Evolutionary conservation across 2,113 vertebrate genomes (phyloP), one percentile per base, ranked within the genome.

Genomic region (Prinia subflava): DNA sequence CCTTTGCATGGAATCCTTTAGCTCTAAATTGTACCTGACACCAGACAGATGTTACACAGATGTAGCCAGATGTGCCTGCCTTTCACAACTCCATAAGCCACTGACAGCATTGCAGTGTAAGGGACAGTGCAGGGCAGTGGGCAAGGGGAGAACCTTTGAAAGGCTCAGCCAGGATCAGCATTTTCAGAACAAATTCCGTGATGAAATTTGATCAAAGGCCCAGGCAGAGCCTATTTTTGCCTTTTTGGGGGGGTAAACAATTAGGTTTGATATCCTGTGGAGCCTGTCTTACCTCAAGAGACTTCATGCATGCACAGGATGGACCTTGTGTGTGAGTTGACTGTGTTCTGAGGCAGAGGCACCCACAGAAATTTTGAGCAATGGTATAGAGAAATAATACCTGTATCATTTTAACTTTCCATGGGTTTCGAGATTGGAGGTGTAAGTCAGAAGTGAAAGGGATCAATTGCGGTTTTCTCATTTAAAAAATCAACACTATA

Each of bases 1-100:
- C 64, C 60, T 87, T 74, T 87, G 35, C 13, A 2, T 87, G 57
- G 62, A 84, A 77, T 89, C 56, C 35, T 92, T 92, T 84, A 0
- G 0, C 67, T 75, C 52, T 91, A 96, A 95, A 96, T 96, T 4
- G n/a, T 78, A 92, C 67, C 64, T 91, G 95, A 95, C 94, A 85
- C 65, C 4, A 42, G 75, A n/a, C 94, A 97, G 95, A 96, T 96
- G 96, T 95, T 96, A 37, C 63, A 28, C 19, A 81, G 78, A 47
- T 47, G 33, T 12, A 81, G 69, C 55, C 94, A 96, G 96, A 92
- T 96, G 91, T 92, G 77, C 53, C 59, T 1, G 2, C 67, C 44
- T 95, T 70, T 73, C 90, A 53, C 64, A 83, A 1, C 47, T 57
- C 31, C 59, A 25, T 23, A 47, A 90, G 55, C 52, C 78, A 71